Percentiles rank a stretch among this genome's conserved stretches.
phyloP scores from a whole-genome alignment of 2,113 vertebrate genomes.

The Syrmaticus mikado region DNA sequence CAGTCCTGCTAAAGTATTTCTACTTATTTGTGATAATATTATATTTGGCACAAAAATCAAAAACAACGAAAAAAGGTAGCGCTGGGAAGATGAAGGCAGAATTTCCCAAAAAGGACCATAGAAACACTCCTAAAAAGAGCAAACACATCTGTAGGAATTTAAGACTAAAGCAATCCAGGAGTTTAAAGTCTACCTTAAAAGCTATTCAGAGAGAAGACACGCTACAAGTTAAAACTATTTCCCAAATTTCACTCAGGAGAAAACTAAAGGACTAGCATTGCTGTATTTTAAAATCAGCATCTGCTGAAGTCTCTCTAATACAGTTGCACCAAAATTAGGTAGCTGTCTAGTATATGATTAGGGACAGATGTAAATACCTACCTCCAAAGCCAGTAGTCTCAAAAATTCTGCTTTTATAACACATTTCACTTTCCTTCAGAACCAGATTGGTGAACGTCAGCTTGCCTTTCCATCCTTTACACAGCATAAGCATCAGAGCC shows the following conservation, averaged over 20 bases:
- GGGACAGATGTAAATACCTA: neutral
- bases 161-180: neutral
- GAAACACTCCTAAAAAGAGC: neutral
- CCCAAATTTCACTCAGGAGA: neutral
- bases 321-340: fast-evolving
- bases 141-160: fast-evolving
- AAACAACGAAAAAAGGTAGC: neutral
- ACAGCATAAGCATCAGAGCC: neutral
- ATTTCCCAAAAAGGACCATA: neutral
- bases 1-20: neutral
- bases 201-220: neutral
- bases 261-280: neutral
- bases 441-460: neutral
- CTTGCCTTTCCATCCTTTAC: neutral
- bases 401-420: neutral
- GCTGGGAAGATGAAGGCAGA: neutral
- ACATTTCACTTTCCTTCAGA: neutral
- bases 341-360: neutral
- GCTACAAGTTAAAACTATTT: neutral
- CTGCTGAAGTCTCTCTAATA: neutral
- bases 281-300: neutral
- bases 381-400: neutral
- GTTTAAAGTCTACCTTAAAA: neutral
- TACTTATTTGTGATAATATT: neutral
- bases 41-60: neutral